Base-by-base conservation (phyloP, 2,113 vertebrate species). In the Hippocampus zosterae region DNA sequence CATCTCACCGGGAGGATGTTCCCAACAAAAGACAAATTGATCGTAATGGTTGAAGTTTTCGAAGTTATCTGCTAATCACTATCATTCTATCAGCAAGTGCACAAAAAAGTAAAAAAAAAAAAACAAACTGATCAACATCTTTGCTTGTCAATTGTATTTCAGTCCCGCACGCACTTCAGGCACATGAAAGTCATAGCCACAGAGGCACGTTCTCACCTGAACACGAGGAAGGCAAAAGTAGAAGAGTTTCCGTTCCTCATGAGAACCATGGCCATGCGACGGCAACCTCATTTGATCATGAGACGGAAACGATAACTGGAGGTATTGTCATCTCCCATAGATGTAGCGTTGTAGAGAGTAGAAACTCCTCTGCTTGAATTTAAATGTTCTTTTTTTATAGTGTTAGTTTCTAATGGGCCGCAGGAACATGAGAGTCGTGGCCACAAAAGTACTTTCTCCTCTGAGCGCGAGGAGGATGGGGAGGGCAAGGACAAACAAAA, bases 91-190 rank as follows among this genome's bases (percentile, higher is more conserved):
- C 4, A 48, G 15, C 13, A 25, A 29, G 25, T 9, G 5, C 6
- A 5, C 4, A 59, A 27, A 3, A 4, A 4, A 23, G 23, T n/a
- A 53, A 21, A 53, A 53, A 53, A 21, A 53, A 29, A 29, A 29
- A 29, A 29, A 29, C 2, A 3, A 56, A 27, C 13, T 48, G 46
- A 25, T 23, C n/a, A 56, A 56, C n/a, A 27, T 57, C 10, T 55
- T 55, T n/a, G 9, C 2, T 25, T 46, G 12, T 48, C 7, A 0
- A 37, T 25, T 52, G 33, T 25, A 62, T 53, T 53, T 10, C 33
- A 46, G 77, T 25, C 19, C 5, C 40, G 33, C 42, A 61, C 18
- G 53, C 60, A 13, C 50, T 65, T 57, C 46, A 72, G 55, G 29
- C 9, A 8, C 72, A 73, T 2, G 21, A 46, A 5, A 55, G 52